These are phyloP conservation scores for Hapalemur alaotrensis DNA, from an alignment of 2,797 vertebrate genomes.

Conservation along the genomic window DNA sequence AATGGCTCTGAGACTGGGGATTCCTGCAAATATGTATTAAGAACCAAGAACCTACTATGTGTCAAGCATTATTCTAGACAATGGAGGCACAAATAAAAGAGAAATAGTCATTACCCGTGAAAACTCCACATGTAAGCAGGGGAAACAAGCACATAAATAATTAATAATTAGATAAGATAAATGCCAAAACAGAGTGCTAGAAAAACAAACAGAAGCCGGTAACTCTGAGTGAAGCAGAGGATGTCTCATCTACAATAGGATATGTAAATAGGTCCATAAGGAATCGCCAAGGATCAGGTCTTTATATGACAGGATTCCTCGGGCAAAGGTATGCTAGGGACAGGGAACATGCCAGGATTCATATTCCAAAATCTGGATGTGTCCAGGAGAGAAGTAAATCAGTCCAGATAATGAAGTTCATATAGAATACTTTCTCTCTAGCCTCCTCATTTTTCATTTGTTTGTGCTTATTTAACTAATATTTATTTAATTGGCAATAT, in stretches of 20 bases:
- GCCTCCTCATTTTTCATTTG: background rate
- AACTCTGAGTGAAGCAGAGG: background rate
- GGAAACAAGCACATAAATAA: background rate
- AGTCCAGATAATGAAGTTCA: background rate
- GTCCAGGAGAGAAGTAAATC: background rate
- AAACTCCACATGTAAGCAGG: background rate
- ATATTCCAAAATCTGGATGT: background rate
- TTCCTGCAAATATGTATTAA: background rate
- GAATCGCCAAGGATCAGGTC: background rate
- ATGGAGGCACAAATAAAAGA: background rate
- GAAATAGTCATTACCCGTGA: background rate
- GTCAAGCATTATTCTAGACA: background rate
- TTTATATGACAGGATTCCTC: background rate
- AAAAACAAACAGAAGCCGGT: background rate
- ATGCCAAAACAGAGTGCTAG: background rate
- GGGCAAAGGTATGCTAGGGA: background rate
- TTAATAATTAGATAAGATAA: background rate
- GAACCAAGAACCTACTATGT: background rate
- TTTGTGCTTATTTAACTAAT: conserved; percentile 53
- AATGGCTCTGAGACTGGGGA: background rate
- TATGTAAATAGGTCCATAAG: fast-evolving
- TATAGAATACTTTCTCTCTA: background rate
- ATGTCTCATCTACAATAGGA: background rate
- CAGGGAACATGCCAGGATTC: fast-evolving
- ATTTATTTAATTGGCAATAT: conserved; percentile 59